Evolutionary conservation across 2,113 vertebrate genomes (phyloP).

Genomic region (Tetraodon nigroviridis): DNA sequence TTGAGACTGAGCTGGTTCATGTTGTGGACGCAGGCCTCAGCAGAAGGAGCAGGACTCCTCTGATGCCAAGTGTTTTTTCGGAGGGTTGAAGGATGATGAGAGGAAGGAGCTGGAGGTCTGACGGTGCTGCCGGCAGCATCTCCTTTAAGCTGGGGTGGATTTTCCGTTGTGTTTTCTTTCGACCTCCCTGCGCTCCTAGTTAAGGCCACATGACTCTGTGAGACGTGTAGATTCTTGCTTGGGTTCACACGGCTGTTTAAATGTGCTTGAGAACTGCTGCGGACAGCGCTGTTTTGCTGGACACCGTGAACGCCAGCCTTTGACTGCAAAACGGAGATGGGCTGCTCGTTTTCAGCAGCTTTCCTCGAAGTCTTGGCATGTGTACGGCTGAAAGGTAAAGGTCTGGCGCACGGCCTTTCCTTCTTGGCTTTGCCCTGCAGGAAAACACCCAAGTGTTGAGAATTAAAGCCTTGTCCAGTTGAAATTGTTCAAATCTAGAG

Average conservation of each 20-base stretch:
- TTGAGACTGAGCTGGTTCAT: slow-evolving; percentile 58
- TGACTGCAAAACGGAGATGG: not conserved
- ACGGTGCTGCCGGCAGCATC: slow-evolving; percentile 5
- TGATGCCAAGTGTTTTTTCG: slow-evolving; percentile 1
- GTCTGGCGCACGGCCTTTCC: slow-evolving; percentile 67
- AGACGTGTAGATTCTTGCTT: not conserved
- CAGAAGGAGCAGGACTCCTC: not conserved
- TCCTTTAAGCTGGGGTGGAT: not conserved
- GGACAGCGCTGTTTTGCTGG: slow-evolving; percentile 6
- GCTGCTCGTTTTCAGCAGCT: slow-evolving; percentile 12
- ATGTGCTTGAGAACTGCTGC: slow-evolving; percentile 16
- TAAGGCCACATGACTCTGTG: not conserved
- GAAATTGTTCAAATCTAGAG: slow-evolving; percentile 1
- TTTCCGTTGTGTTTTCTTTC: slow-evolving; percentile 6
- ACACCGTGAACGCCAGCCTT: slow-evolving; percentile 1
- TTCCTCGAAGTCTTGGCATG: slow-evolving; percentile 39
- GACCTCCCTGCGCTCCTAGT: not conserved
- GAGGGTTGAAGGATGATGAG: slow-evolving; percentile 6
- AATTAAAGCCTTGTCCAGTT: not conserved
- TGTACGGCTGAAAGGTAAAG: slow-evolving; percentile 68
- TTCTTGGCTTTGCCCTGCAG: slow-evolving; percentile 66
- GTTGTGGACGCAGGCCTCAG: slow-evolving; percentile 34
- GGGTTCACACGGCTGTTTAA: slow-evolving; percentile 17
- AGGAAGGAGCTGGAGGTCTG: slow-evolving; percentile 27
- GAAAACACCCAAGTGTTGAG: slow-evolving; percentile 10